Evolutionary conservation across 1,140 invertebrate species (phyloP), one percentile per base, ranked within the genome.

Genomic region (Augochlora pura): DNA sequence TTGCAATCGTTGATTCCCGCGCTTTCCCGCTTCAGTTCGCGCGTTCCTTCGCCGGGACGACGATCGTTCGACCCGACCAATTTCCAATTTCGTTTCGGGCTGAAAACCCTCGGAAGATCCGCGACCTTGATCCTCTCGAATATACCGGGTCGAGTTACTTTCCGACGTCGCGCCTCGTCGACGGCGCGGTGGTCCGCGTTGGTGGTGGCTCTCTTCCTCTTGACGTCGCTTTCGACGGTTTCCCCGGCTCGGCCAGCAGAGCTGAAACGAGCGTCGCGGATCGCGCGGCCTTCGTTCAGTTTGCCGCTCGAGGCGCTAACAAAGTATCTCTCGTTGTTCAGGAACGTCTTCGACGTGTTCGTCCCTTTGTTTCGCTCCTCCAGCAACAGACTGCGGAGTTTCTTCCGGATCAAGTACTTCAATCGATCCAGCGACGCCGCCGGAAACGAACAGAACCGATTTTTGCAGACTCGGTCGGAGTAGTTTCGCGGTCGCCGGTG

Each of bases 381-480:
- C 38, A 82, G 59, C 25, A 85, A 49, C 49, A 83, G 75, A 54
- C 62, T 79, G n/a, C 78, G 57, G 0, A 88, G 42, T 18, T 87
- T 88, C 46, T 64, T 69, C 16, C 80, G 70, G 16, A 88, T 83
- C 62, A 87, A 16, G 62, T 67, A 60, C 38, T 83, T 88, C 32
- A 88, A 81, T 39, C 77, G 66, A 6, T 80, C 72, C 46, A 88
- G 32, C 5, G 82, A 82, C 5, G 23, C 25, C 2, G 77, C 68
- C n/a, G 77, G 70, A 5, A 64, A 79, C 0, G 71, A 67, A 52
- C 54, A 62, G 7, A n/a, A 42, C 25, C 76, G 69, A 32, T 42
- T 72, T 25, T 27, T 72, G 12, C 68, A 59, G 8, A 59, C 21
- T 0, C 38, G 52, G 0, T 0, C 10, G 2, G 25, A 16, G n/a